Conservation (phyloP, 1,140 invertebrate genomes). For the Oryctes rhinoceros region DNA sequence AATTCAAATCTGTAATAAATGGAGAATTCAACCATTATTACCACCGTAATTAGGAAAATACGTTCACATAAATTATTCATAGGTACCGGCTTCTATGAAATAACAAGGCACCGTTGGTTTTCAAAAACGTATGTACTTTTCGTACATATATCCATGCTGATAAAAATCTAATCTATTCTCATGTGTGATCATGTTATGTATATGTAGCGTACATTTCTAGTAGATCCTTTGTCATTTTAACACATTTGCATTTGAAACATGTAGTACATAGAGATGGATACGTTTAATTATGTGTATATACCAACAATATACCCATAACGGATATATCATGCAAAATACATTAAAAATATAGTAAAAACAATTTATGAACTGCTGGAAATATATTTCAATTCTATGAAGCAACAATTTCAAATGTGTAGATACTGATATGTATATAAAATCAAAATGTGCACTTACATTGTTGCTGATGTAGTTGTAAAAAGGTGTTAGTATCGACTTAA, state of each 20-base stretch:
- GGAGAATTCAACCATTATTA: too few relatives aligned
- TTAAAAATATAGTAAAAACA: constrained; percentile 19
- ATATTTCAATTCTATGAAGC: constrained; percentile 4
- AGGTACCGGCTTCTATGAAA: too few relatives aligned
- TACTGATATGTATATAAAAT: constrained; percentile 16
- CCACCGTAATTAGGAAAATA: too few relatives aligned
- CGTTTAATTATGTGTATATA: neutral
- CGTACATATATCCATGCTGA: too few relatives aligned
- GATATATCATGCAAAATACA: constrained; percentile 36
- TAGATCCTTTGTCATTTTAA: constrained; percentile 32
- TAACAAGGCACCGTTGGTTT: too few relatives aligned
- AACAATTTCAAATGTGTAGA: neutral
- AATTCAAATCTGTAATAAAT: constrained; percentile 5
- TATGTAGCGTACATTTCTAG: neutral
- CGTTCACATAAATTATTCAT: too few relatives aligned
- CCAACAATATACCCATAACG: constrained; percentile 23
- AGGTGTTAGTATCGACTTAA: neutral
- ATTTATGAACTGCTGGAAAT: constrained; percentile 55
- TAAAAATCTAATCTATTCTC: too few relatives aligned
- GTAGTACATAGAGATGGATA: neutral
- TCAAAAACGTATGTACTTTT: too few relatives aligned
- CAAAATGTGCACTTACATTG: constrained; percentile 25
- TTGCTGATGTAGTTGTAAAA: constrained; percentile 17
- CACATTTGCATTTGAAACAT: neutral
- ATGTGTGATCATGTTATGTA: neutral